Conservation (phyloP, 2,797 vertebrate species). For the Gallinago stenura region DNA sequence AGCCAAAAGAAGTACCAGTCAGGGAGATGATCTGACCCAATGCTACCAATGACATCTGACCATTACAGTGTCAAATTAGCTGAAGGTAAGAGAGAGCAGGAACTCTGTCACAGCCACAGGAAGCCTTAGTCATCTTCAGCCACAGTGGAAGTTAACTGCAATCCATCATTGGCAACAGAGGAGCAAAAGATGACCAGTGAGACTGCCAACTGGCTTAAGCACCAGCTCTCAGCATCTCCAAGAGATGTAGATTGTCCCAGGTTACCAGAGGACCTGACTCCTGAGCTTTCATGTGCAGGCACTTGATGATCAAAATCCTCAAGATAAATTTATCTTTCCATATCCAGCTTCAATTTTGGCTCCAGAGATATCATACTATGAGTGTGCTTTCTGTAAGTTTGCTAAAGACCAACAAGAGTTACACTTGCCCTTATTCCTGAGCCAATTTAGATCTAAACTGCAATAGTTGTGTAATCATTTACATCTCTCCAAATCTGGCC, state of each 20-base stretch:
- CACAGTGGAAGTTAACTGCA: neutral
- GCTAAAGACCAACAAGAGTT: neutral
- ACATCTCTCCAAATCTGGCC: neutral
- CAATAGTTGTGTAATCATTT: neutral
- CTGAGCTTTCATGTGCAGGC: neutral
- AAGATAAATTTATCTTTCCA: neutral
- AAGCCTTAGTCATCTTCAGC: neutral
- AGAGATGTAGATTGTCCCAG: neutral
- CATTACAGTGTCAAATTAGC: neutral
- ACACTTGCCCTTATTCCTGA: neutral
- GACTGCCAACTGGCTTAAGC: neutral
- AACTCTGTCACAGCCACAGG: neutral
- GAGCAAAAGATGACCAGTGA: neutral
- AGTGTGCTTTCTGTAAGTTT: neutral
- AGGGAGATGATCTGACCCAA: neutral
- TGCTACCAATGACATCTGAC: neutral
- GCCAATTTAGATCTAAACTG: neutral
- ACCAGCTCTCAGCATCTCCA: neutral
- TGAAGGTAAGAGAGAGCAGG: neutral
- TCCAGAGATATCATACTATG: neutral
- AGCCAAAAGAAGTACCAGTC: neutral
- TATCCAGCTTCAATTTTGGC: neutral
- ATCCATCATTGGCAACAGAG: neutral
- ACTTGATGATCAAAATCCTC: neutral
- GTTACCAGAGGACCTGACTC: neutral